A percentile compares a stretch with the other conserved stretches of the same genome.
Conservation (phyloP, 2,113 vertebrate genomes). For the Dunckerocampus dactyliophorus region DNA sequence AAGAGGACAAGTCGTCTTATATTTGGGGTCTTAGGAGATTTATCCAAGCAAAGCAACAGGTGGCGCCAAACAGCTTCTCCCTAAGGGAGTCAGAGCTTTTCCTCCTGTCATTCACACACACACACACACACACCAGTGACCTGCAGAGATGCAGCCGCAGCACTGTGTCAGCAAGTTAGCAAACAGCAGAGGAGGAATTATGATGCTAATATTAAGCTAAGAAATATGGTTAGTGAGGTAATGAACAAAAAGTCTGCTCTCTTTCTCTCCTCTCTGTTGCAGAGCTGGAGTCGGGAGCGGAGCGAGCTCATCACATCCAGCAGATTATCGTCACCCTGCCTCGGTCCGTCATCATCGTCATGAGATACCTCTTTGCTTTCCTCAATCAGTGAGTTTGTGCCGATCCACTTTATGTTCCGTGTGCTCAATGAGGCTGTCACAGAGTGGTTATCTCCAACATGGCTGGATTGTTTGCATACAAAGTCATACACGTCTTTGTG, state of each 20-base stretch:
- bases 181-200: too few species aligned
- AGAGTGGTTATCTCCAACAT: neutral
- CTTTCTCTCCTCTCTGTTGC: slow-evolving; percentile 51
- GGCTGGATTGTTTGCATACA: neutral
- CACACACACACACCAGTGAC: too few species aligned
- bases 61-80: too few species aligned
- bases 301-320: slow-evolving; percentile 94
- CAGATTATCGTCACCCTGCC: slow-evolving; percentile 91
- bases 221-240: neutral
- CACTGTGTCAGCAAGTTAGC: too few species aligned
- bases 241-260: too few species aligned
- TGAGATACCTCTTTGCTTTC: slow-evolving; percentile 99
- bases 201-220: too few species aligned
- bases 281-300: slow-evolving; percentile 86
- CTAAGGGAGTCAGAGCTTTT: too few species aligned
- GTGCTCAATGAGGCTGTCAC: too few species aligned
- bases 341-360: slow-evolving; percentile 90
- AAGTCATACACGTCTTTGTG: neutral
- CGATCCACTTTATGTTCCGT: neutral
- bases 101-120: too few species aligned
- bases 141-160: too few species aligned
- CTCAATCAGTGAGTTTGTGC: slow-evolving; percentile 90
- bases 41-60: too few species aligned
- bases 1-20: too few species aligned
- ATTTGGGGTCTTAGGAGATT: neutral